These are phyloP conservation scores for Mustela lutreola DNA, from an alignment of 2,113 vertebrate genomes.

Conservation along the genomic window DNA sequence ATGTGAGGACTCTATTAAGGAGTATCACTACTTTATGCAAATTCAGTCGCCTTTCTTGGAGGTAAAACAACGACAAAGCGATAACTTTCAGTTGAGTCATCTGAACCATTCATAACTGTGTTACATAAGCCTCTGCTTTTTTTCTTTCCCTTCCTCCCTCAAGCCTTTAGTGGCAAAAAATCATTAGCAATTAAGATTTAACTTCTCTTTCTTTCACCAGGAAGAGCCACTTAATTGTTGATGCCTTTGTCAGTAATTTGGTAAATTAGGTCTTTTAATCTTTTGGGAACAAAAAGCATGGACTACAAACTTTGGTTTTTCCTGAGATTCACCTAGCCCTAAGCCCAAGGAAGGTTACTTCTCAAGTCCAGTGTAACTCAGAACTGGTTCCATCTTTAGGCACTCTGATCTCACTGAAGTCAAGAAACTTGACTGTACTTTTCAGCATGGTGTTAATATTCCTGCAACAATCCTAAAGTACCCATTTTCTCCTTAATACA, in stretches of 20 bases:
- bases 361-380: neutral
- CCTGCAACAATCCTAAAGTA: neutral
- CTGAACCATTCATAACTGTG: neutral
- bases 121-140: neutral
- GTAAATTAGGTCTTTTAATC: neutral
- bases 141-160: neutral
- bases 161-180: neutral
- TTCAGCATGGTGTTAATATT: neutral
- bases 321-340: neutral
- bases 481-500: conserved; percentile 21
- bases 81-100: neutral
- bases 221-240: neutral
- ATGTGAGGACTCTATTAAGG: neutral
- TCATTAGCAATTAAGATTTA: neutral
- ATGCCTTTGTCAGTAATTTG: neutral
- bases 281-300: conserved; percentile 1
- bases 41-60: neutral
- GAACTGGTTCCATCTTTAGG: neutral
- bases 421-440: neutral
- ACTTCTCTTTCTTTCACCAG: conserved; percentile 30
- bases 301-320: neutral
- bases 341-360: neutral
- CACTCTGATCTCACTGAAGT: neutral
- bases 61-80: conserved; percentile 23
- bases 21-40: neutral